Conservation (phyloP, 2,113 vertebrate species). For the Hydrochoerus hydrochaeris region DNA sequence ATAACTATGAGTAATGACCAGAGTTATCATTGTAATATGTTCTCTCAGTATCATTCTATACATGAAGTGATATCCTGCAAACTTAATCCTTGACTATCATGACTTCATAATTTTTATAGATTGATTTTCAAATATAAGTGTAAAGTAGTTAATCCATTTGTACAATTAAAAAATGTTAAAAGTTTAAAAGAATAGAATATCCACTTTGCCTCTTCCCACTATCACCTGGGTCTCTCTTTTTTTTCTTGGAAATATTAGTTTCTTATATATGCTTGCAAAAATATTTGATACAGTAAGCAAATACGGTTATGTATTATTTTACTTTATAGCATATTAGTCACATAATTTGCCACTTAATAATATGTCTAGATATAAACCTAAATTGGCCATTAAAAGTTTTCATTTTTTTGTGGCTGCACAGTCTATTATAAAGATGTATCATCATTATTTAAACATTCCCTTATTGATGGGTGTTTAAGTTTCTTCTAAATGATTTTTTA, state of each 20-base stretch:
- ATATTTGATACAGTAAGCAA: not conserved
- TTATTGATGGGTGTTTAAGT: not conserved
- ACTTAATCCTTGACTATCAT: not conserved
- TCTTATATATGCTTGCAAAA: not conserved
- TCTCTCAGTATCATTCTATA: not conserved
- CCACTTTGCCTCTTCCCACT: not conserved
- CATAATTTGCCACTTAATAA: not conserved
- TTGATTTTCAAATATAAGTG: constrained; percentile 8
- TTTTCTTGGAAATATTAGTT: not conserved
- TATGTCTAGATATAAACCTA: not conserved
- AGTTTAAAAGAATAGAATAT: not conserved
- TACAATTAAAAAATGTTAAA: not conserved
- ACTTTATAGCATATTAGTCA: not conserved
- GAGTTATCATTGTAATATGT: not conserved
- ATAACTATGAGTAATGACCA: not conserved
- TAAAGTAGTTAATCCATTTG: not conserved
- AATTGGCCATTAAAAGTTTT: not conserved
- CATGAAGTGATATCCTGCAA: not conserved
- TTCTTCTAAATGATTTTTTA: not conserved
- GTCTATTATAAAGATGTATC: not conserved
- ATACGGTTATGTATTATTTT: not conserved
- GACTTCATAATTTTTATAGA: not conserved
- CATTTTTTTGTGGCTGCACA: not conserved
- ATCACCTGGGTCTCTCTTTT: not conserved
- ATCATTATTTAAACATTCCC: not conserved